Conservation (phyloP, 2,888 invertebrate genomes). For the Syritta pipiens region DNA sequence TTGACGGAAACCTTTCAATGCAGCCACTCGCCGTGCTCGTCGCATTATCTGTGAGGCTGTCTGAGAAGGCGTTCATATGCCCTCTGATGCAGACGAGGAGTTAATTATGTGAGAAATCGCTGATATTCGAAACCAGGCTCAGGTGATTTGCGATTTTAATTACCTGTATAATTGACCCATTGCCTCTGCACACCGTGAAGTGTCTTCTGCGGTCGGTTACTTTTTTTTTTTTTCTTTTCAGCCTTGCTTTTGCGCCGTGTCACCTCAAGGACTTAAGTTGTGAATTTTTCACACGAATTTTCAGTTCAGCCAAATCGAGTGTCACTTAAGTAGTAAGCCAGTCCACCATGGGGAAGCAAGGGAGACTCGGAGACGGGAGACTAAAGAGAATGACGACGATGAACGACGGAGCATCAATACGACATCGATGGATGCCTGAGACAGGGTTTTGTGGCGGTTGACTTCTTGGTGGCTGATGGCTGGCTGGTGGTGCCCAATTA, state of each 20-base stretch:
- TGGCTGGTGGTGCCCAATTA: slow-evolving; percentile 78
- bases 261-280: slow-evolving; percentile 62
- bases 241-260: slow-evolving; percentile 22
- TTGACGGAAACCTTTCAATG: slow-evolving; percentile 56
- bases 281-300: slow-evolving; percentile 78
- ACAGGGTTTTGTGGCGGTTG: slow-evolving; percentile 54
- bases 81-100: slow-evolving; percentile 32
- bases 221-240: background rate
- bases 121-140: slow-evolving; percentile 57
- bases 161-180: slow-evolving; percentile 64
- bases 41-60: no score
- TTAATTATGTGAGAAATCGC: slow-evolving; percentile 60
- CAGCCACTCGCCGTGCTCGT: background rate
- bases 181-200: slow-evolving; percentile 32
- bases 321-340: slow-evolving; percentile 41
- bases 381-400: slow-evolving; percentile 22
- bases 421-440: slow-evolving; percentile 37
- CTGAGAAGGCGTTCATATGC: slow-evolving; percentile 23
- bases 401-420: slow-evolving; percentile 10
- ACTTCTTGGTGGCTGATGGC: slow-evolving; percentile 66
- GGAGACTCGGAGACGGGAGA: slow-evolving; percentile 36
- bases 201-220: background rate
- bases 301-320: slow-evolving; percentile 70
- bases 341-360: slow-evolving; percentile 18
- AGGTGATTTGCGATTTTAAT: slow-evolving; percentile 62